Percentiles rank a stretch among this genome's conserved stretches.
Evolutionary conservation across 1,140 invertebrate species (phyloP).

Genomic region (Sminthurinus signatus): DNA sequence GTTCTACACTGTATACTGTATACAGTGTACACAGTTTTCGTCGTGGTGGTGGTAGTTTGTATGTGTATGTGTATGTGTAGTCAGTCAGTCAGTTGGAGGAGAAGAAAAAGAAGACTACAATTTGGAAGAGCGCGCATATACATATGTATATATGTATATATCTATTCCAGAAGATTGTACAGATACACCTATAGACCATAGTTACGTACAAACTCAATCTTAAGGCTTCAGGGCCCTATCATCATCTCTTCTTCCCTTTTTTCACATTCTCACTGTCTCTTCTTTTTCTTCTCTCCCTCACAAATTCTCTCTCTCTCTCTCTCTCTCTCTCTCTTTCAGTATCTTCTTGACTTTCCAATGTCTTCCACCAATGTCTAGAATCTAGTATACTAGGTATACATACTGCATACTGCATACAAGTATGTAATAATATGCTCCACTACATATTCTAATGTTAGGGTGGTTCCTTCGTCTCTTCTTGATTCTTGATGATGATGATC

Average conservation of each 20-base stretch:
- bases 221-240: slow-evolving; percentile 17
- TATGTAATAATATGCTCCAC: no score
- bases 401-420: no score
- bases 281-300: neutral
- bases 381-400: no score
- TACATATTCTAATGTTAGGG: neutral
- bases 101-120: no score
- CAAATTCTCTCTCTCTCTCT: neutral
- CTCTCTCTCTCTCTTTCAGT: neutral
- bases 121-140: no score
- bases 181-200: neutral
- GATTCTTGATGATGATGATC: neutral
- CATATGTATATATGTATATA: no score
- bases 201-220: slow-evolving; percentile 1
- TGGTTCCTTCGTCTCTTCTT: neutral
- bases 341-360: slow-evolving; percentile 6
- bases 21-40: neutral
- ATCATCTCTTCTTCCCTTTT: slow-evolving; percentile 6
- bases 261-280: neutral
- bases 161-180: no score
- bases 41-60: neutral
- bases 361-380: no score
- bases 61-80: neutral
- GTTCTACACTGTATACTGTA: neutral
- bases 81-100: no score